These are phyloP conservation scores for Cuniculus paca DNA, from an alignment of 2,797 vertebrate species.

Conservation along the genomic window DNA sequence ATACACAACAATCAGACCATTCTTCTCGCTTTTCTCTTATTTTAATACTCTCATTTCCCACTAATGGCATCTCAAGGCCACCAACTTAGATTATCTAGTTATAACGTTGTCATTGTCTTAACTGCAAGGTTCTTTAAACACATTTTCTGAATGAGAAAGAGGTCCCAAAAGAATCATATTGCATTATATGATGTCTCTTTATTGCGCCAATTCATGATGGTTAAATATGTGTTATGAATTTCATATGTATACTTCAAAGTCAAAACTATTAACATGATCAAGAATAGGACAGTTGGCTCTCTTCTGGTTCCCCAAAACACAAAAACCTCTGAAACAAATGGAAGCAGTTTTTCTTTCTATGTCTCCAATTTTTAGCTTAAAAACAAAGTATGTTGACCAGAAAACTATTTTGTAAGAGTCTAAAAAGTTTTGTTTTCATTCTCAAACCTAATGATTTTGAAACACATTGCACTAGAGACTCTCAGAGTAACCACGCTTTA, in stretches of 20 bases:
- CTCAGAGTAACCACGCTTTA: neutral
- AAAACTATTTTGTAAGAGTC: neutral
- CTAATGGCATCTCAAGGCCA: neutral
- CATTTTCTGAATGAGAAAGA: conserved; percentile 39
- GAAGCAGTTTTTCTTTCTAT: conserved; percentile 57
- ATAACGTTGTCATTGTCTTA: neutral
- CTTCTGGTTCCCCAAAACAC: conserved; percentile 25
- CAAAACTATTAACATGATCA: conserved; percentile 10
- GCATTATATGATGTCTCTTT: neutral
- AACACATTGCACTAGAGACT: neutral
- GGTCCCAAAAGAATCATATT: neutral
- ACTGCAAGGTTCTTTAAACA: conserved; percentile 8
- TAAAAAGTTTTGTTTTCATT: conserved; percentile 33
- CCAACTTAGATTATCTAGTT: neutral
- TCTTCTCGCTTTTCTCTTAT: neutral
- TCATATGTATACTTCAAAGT: conserved; percentile 47
- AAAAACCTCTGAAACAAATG: conserved; percentile 24
- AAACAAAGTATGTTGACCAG: conserved; percentile 19
- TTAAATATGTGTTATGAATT: conserved; percentile 51
- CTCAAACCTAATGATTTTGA: neutral
- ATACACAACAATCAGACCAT: neutral
- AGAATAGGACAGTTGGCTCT: neutral
- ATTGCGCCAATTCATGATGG: neutral
- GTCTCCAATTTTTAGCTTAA: conserved; percentile 31
- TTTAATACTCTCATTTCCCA: neutral